Conservation (phyloP, 1,140 invertebrate species). For the Uloborus diversus region DNA sequence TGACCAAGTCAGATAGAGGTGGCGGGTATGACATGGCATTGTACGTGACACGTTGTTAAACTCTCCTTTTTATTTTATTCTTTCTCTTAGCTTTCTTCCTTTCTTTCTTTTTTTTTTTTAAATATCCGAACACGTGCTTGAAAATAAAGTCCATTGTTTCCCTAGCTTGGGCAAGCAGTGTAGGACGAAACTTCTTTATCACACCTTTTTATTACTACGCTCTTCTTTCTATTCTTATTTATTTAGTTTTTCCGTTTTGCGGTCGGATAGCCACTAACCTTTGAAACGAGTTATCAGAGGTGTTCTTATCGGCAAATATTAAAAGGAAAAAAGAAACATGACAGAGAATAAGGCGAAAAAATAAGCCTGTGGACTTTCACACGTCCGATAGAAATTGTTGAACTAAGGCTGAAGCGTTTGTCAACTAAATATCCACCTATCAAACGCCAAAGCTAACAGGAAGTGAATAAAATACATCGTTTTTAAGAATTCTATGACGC, state of each 20-base stretch:
- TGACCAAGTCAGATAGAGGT: neutral
- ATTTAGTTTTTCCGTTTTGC: constrained; percentile 9
- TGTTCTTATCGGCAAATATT: constrained; percentile 32
- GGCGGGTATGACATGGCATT: too few species aligned
- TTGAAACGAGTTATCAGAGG: constrained; percentile 23
- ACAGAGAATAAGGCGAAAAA: neutral
- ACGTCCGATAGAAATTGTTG: constrained; percentile 5
- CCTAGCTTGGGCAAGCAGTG: constrained; percentile 15
- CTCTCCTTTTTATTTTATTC: too few species aligned
- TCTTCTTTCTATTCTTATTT: constrained; percentile 26
- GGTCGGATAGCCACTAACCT: constrained; percentile 53
- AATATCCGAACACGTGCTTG: constrained; percentile 23
- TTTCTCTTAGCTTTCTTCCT: too few species aligned
- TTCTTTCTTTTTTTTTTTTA: neutral
- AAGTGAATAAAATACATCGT: constrained; percentile 2
- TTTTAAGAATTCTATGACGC: too few species aligned
- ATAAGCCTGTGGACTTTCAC: constrained; percentile 52
- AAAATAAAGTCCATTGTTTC: constrained; percentile 42
- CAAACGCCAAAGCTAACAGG: constrained; percentile 16
- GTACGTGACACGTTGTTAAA: too few species aligned
- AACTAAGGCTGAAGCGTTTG: neutral
- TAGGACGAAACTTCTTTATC: constrained; percentile 31
- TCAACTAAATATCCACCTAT: neutral
- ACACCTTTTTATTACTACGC: neutral
- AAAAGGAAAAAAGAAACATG: constrained; percentile 5